Base-by-base conservation (phyloP, 2,888 invertebrate species). In the Congeria kusceri region DNA sequence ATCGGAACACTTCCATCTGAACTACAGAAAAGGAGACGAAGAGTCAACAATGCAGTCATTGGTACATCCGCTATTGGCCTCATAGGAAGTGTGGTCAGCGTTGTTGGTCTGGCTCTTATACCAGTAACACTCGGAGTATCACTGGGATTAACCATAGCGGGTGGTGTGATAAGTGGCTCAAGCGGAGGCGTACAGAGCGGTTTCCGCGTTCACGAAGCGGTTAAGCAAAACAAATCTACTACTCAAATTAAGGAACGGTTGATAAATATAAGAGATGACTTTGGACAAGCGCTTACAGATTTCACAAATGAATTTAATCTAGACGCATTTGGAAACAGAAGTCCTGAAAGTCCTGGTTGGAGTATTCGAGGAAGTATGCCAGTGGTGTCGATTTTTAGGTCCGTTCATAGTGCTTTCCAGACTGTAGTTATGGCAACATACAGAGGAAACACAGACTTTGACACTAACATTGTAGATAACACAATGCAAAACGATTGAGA, bases 21-120 rank as follows among this genome's bases (percentile, higher is more conserved):
- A 25, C n/a, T 53, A 5, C 53, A 25, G 18, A 20, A 53, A 53
- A 53, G 53, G 25, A 53, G 53, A 20, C 9, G 23, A 53, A 1
- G 53, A 53, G 53, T 53, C 53, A 53, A 53, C 53, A 53, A 53
- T 53, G 53, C 53, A 23, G 53, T 53, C 25, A 53, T 53, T 53
- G 53, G 53, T 25, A 53, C 53, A 53, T 53, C 53, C 25, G 18
- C n/a, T 15, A n/a, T 20, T 18, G 53, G 53, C 20, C 7, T 53
- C 9, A 20, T 53, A 3, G 53, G 53, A 20, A 20, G 53, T 53
- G 20, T 53, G 1, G 9, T 53, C 4, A 20, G 53, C 13, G 25
- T 53, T 53, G 53, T 53, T 25, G 53, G 53, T 23, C 53, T 53
- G 9, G 53, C 53, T 53, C 53, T 53, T 53, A 53, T 25, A 5